Conservation (phyloP, 2,888 invertebrate species). For the Epistrophe grossulariae region DNA sequence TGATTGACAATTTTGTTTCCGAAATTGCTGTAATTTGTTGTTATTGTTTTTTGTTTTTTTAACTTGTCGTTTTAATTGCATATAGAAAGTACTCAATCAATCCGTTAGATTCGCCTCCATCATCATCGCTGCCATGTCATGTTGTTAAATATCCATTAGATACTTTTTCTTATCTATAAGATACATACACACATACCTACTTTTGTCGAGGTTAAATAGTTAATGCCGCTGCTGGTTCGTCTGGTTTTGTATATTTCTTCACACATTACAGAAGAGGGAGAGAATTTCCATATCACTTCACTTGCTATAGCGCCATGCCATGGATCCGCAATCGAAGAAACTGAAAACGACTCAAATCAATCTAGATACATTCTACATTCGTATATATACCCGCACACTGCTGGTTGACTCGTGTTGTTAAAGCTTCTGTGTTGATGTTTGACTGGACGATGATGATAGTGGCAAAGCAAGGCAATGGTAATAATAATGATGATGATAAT, state of each 20-base stretch:
- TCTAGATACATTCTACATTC: conserved; percentile 46
- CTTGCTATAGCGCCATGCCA: conserved; percentile 29
- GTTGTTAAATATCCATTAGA: conserved; percentile 65
- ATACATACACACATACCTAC: not conserved
- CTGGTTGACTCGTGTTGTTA: not conserved
- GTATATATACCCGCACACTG: not conserved
- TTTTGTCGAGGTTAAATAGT: conserved; percentile 63
- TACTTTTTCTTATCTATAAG: not conserved
- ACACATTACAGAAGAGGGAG: not conserved
- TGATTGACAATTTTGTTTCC: conserved; percentile 52
- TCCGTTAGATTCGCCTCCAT: conserved; percentile 41
- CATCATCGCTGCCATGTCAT: conserved; percentile 33
- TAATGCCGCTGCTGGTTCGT: conserved; percentile 20
- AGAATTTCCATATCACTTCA: conserved; percentile 39
- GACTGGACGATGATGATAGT: not conserved
- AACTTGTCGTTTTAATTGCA: conserved; percentile 42
- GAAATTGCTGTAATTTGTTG: conserved; percentile 43
- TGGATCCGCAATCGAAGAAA: conserved; percentile 64
- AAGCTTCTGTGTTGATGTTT: conserved; percentile 31
- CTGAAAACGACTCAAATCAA: conserved; percentile 67
- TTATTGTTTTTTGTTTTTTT: not conserved
- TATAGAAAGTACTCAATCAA: conserved; percentile 54
- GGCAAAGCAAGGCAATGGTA: not conserved
- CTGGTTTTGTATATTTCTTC: conserved; percentile 16
- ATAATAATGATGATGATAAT: conserved; percentile 32